Base-by-base conservation (phyloP, 2,113 vertebrate species). In the Bothrops jararaca region DNA sequence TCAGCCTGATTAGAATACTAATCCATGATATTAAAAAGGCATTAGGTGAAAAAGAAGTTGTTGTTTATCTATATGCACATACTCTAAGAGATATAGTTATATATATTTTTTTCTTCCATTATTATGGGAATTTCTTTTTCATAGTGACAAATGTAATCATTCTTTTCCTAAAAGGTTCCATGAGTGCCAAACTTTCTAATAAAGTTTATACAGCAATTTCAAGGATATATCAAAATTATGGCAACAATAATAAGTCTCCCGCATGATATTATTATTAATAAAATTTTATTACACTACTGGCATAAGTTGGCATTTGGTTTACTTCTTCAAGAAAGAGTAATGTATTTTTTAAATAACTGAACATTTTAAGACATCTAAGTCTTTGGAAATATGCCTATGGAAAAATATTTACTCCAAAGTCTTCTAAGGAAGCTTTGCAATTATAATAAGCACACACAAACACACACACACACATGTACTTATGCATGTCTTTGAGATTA, bases 231-330 rank as follows among this genome's bases (percentile, higher is more conserved):
- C 95, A 95, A 91, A 95, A 96, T 91, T 95, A 60, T 2, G 56
- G 64, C 34, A 92, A 64, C 86, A 95, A 86, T 95, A 94, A 92
- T 95, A 89, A 95, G 90, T 92, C 54, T 96, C 93, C 89, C 80
- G 5, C 48, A 64, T 94, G 58, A 22, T 92, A 54, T 95, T 90
- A 85, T 58, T 45, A 0, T 96, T 95, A 45, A 52, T 95, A 24
- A 93, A 89, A 95, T 95, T 95, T 96, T 94, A 92, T 96, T 96
- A 90, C 10, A 53, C 85, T 96, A 93, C 92, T 96, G 91, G 45
- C 95, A 85, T 26, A 24, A 18, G 54, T 50, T 54, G 56, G 57
- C 91, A 58, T 90, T 96, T 95, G 96, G 90, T 42, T 93, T 20
- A 2, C 93, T 96, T 94, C 92, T 95, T 88, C 90, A 50, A 23